A percentile compares a stretch with the other conserved stretches of the same genome.
Evolutionary conservation across 1,140 invertebrate species (phyloP).

Genomic region (Anastrepha ludens): DNA sequence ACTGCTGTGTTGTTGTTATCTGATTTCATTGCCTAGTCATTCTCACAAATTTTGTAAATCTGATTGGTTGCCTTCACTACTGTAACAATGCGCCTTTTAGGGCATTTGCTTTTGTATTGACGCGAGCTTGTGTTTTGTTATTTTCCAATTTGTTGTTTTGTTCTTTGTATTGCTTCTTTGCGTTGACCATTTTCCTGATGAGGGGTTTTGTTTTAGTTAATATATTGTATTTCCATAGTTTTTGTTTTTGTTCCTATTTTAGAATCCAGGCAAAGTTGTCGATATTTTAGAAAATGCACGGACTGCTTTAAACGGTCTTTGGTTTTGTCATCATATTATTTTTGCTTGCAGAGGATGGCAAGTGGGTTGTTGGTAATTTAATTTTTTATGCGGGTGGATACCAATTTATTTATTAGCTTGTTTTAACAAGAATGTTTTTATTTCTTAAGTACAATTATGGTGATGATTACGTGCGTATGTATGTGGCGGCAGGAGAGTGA

Average conservation of each 20-base stretch:
- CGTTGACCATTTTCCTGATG: background rate
- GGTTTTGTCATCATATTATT: too few species aligned
- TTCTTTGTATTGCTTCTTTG: background rate
- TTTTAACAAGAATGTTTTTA: too few species aligned
- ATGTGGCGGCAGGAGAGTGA: too few species aligned
- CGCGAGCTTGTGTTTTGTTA: background rate
- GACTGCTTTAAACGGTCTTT: too few species aligned
- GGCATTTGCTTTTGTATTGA: background rate
- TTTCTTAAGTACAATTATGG: too few species aligned
- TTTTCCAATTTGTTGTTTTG: constrained; percentile 12
- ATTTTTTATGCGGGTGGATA: too few species aligned
- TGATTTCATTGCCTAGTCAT: background rate
- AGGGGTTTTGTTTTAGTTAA: background rate
- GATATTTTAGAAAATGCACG: too few species aligned
- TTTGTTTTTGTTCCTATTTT: background rate
- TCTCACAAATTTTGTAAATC: background rate
- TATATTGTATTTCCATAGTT: background rate
- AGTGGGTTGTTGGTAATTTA: too few species aligned
- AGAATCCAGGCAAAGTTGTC: too few species aligned
- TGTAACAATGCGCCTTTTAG: background rate
- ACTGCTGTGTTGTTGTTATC: background rate
- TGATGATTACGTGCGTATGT: too few species aligned
- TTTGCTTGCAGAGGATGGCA: too few species aligned
- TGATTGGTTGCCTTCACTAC: constrained; percentile 14
- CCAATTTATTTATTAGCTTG: too few species aligned